These are phyloP conservation scores for Lonchura striata DNA, from an alignment of 2,113 vertebrate genomes.

Conservation along the genomic window DNA sequence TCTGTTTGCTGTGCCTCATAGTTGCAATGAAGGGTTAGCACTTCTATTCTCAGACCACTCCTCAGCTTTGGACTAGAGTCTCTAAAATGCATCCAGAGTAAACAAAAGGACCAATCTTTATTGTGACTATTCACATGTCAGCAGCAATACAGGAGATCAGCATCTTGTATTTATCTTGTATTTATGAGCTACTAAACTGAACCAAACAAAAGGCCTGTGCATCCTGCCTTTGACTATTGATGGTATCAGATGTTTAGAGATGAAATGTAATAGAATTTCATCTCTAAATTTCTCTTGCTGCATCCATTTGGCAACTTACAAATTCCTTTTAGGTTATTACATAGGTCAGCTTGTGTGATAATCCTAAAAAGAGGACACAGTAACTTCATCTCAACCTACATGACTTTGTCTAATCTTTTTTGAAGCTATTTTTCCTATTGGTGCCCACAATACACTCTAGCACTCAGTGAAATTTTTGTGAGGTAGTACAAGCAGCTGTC, in stretches of 20 bases:
- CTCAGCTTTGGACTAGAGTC: neutral
- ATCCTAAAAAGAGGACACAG: neutral
- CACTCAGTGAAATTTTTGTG: neutral
- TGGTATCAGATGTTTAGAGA: neutral
- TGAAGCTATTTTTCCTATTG: neutral
- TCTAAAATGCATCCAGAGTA: neutral
- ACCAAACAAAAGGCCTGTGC: neutral
- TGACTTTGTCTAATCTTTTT: neutral
- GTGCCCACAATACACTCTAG: neutral
- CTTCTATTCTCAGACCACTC: neutral
- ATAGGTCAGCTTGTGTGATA: neutral
- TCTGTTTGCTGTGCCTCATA: neutral
- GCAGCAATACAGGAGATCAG: neutral
- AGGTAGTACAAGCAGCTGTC: neutral
- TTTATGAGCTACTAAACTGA: neutral
- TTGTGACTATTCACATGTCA: neutral
- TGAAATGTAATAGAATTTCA: neutral
- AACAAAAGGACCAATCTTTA: neutral
- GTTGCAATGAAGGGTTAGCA: fast-evolving
- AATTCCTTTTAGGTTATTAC: neutral
- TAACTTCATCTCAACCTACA: neutral
- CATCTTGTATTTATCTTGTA: neutral
- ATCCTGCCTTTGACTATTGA: neutral
- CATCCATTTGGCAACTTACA: neutral
- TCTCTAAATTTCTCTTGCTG: neutral